phyloP scores from a whole-genome alignment of 2,888 invertebrate genomes.

The Chrysomela aeneicollis region DNA sequence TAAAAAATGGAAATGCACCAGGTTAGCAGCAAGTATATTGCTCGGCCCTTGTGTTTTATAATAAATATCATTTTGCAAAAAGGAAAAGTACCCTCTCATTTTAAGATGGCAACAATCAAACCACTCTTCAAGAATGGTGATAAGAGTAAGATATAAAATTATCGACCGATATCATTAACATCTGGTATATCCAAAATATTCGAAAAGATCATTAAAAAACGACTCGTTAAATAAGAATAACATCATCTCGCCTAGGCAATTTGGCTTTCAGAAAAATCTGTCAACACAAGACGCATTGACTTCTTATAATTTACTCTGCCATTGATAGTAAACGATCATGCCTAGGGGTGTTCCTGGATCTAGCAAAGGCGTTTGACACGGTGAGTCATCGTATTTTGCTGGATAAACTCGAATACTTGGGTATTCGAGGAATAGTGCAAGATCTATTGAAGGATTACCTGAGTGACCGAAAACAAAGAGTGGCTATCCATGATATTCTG shows the following conservation, averaged over 20 bases:
- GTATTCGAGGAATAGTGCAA: background rate
- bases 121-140: background rate
- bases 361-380: background rate
- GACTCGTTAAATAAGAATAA: background rate
- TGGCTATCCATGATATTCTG: background rate
- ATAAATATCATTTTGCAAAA: background rate
- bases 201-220: background rate
- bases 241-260: conserved; percentile 2
- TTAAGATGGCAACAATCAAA: background rate
- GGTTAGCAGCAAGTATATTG: background rate
- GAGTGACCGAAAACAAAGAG: conserved; percentile 15
- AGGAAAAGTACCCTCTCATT: background rate
- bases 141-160: background rate
- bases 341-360: background rate
- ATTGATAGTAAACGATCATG: background rate
- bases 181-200: background rate
- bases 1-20: background rate
- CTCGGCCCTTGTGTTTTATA: background rate
- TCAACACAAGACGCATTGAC: background rate
- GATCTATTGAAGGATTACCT: conserved; percentile 7
- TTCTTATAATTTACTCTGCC: no score
- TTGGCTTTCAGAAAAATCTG: background rate
- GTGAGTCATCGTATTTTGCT: background rate
- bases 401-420: background rate
- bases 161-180: conserved; percentile 12